Evolutionary conservation across 2,888 invertebrate species (phyloP), one percentile per base, ranked within the genome.

Genomic region (Ceramica pisi): DNA sequence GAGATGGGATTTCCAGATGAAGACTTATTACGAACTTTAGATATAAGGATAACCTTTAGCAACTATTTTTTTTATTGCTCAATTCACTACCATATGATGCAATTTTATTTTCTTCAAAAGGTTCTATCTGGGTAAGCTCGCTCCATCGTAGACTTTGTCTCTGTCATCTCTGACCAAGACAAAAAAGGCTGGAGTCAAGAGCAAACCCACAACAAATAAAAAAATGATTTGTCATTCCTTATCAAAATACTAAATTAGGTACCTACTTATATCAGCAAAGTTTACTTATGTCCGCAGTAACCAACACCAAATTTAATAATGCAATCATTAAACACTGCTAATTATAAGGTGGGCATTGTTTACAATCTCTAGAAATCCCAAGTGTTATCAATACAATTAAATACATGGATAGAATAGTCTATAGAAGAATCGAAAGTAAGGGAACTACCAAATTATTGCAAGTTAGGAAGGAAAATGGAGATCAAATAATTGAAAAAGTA

Each of bases 391-490:
- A 67, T 65, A 72, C 10, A 50, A 66, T 71, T 63, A 67, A n/a
- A 64, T 60, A 72, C n/a, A 70, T 72, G 57, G 56, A 71, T 56
- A 75, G 10, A 62, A 46, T 68, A 67, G 62, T 69, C 56, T 67
- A 70, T 77, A 67, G 55, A 67, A 80, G 51, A 31, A 60, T 71
- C 4, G 12, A 67, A 76, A 66, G 19, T 69, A 48, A 67, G 60
- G 55, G 56, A 62, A 79, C 85, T 76, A 84, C 85, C 71, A 75
- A 72, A 62, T 82, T 71, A 78, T 74, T 55, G 63, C 35, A 26
- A 63, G 7, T 35, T 12, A 10, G 5, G 4, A 64, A 56, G 8
- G 7, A 55, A 65, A 9, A 16, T 9, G 6, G 14, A 51, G 26
- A n/a, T 35, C 31, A 48, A 5, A 62, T 14, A 35, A 31, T 23